These are phyloP conservation scores for Dexiosoma caninum DNA, from an alignment of 2,888 invertebrate genomes.

Conservation along the genomic window DNA sequence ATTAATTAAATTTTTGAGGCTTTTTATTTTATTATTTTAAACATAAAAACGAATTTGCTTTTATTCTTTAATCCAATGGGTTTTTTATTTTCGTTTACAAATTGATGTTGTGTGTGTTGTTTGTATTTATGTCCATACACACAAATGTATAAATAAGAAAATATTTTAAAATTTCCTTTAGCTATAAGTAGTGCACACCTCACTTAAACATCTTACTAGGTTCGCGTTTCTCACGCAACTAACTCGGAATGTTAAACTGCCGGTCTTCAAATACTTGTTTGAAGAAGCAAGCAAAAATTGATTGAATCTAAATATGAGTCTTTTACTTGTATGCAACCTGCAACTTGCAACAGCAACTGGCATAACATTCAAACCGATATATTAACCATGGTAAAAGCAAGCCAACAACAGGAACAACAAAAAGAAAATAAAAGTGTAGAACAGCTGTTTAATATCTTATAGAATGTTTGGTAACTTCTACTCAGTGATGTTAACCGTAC, in stretches of 20 bases:
- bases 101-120: slow-evolving; percentile 1
- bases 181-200: not conserved
- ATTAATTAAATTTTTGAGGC: slow-evolving; percentile 34
- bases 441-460: slow-evolving; percentile 50
- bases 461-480: slow-evolving; percentile 31
- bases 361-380: not conserved
- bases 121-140: not conserved
- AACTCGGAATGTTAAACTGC: slow-evolving; percentile 66
- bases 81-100: slow-evolving; percentile 8
- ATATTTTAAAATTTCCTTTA: slow-evolving; percentile 1
- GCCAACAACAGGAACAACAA: not conserved
- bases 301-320: slow-evolving; percentile 24
- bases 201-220: slow-evolving; percentile 66
- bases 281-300: slow-evolving; percentile 45
- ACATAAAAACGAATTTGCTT: not conserved
- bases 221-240: slow-evolving; percentile 74
- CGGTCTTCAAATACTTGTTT: slow-evolving; percentile 69
- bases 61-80: slow-evolving; percentile 20
- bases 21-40: not conserved
- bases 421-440: not conserved
- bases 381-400: not conserved
- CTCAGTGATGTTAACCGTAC: too few species aligned
- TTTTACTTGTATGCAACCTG: slow-evolving; percentile 18
- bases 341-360: slow-evolving; percentile 17
- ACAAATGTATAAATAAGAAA: too few species aligned